phyloP scores from a whole-genome alignment of 1,140 invertebrate species.

The Cotesia glomerata region DNA sequence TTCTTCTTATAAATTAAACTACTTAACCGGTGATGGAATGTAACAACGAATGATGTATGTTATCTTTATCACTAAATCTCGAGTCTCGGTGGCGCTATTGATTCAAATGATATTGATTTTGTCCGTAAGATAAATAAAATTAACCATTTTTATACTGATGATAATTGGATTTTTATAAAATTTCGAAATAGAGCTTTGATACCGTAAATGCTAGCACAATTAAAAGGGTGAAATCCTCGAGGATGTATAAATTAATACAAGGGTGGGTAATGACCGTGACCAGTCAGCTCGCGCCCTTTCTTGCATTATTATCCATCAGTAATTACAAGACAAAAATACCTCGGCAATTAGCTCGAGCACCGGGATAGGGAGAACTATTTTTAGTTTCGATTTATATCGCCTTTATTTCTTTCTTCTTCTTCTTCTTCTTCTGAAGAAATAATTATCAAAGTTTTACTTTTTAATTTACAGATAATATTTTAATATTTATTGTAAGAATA shows the following conservation, averaged over 20 bases:
- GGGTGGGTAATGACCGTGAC: slow-evolving; percentile 35
- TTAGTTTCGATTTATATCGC: slow-evolving; percentile 9
- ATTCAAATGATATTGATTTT: background rate
- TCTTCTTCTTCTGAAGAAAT: background rate
- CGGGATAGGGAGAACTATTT: background rate
- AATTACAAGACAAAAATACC: slow-evolving; percentile 19
- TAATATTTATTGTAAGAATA: background rate
- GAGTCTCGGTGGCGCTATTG: background rate
- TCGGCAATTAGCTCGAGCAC: slow-evolving; percentile 7
- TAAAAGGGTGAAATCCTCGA: background rate
- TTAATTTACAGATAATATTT: background rate
- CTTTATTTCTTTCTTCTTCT: background rate
- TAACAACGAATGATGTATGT: background rate
- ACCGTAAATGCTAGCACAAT: background rate
- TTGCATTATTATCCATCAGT: background rate
- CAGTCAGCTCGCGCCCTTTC: background rate
- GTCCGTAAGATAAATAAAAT: no score
- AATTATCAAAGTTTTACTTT: background rate
- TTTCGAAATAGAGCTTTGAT: no score
- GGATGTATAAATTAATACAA: slow-evolving; percentile 19
- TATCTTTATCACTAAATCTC: background rate
- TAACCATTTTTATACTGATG: no score
- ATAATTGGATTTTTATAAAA: no score
- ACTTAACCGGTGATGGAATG: background rate
- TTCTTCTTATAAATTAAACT: background rate